Base-by-base conservation (phyloP, 2,113 vertebrate species). In the Tyrannus savana region DNA sequence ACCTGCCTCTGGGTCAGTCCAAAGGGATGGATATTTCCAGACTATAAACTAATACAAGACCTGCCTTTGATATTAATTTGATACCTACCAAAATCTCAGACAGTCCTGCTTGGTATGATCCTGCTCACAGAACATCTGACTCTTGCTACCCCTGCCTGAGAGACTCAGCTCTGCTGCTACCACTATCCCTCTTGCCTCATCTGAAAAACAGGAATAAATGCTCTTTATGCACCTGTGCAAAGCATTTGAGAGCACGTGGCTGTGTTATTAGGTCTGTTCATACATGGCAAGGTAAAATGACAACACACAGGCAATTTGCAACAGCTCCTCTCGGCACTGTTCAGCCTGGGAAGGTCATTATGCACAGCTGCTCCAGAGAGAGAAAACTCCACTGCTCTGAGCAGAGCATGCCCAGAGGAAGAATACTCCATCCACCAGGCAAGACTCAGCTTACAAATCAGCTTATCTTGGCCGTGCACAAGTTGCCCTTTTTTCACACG, bases 401-500 rank as follows among this genome's bases (percentile, higher is more conserved):
- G 74, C 62, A 91, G 81, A 85, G 71, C 71, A 30, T 42, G 52
- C 60, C 87, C 2, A 5, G 4, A 91, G 74, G 91, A 80, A 55
- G 46, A 93, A 77, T 24, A 17, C 60, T 88, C 37, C 33, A 10
- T 2, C 46, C 21, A 28, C 15, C n/a, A 62, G 89, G 74, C 58
- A 84, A 91, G 73, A 50, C 64, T 82, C 93, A 92, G 87, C 69
- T 91, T 76, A 72, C 84, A 79, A 56, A 89, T 69, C 87, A 85
- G 84, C 94, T 96, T 96, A 93, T 96, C 91, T 95, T 63, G 71
- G 62, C 89, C n/a, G 23, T 42, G 81, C 94, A 96, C 81, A 91
- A 87, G 53, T 84, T 21, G 42, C 49, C 60, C 35, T 74, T 92
- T 78, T 31, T 10, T 44, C 52, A 66, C 67, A 30, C 1, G 14